phyloP scores from a whole-genome alignment of 1,140 invertebrate species.

The Pantala flavescens region DNA sequence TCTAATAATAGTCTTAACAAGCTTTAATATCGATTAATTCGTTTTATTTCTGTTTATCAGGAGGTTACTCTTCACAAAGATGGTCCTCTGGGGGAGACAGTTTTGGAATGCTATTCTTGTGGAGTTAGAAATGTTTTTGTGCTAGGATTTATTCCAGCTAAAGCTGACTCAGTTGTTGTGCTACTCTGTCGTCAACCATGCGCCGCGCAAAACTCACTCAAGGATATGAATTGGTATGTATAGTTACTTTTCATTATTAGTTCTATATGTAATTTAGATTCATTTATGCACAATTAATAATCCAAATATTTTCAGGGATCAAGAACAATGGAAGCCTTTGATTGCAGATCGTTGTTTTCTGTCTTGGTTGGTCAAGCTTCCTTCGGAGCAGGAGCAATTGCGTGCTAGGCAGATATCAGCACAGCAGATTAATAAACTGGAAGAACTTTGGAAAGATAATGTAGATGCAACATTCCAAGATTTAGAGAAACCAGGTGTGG shows the following conservation, averaged over 20 bases:
- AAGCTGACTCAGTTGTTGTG: constrained; percentile 98
- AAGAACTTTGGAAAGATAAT: constrained; percentile 98
- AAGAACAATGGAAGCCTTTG: constrained; percentile 97
- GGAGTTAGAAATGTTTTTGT: constrained; percentile 96
- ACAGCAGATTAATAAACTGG: constrained; percentile 93
- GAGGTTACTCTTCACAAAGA: constrained; percentile 97
- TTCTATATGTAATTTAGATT: background rate
- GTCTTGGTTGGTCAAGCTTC: constrained; percentile 93
- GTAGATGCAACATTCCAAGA: constrained; percentile 96
- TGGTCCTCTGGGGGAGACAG: constrained; percentile 93
- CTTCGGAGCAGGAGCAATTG: constrained; percentile 89
- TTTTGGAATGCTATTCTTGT: constrained; percentile 98
- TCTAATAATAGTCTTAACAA: background rate
- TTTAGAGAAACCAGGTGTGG: constrained; percentile 92
- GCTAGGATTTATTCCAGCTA: constrained; percentile 96
- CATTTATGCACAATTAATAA: constrained; percentile 10
- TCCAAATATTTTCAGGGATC: constrained; percentile 51
- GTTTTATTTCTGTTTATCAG: constrained; percentile 24
- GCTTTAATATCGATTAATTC: background rate
- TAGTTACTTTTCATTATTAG: constrained; percentile 13
- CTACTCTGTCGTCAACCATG: constrained; percentile 95
- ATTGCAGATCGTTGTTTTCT: constrained; percentile 92
- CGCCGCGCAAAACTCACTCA: constrained; percentile 88
- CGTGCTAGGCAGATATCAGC: constrained; percentile 91
- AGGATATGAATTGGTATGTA: constrained; percentile 92